phyloP scores from a whole-genome alignment of 1,140 invertebrate species.

The Drosophila miranda region DNA sequence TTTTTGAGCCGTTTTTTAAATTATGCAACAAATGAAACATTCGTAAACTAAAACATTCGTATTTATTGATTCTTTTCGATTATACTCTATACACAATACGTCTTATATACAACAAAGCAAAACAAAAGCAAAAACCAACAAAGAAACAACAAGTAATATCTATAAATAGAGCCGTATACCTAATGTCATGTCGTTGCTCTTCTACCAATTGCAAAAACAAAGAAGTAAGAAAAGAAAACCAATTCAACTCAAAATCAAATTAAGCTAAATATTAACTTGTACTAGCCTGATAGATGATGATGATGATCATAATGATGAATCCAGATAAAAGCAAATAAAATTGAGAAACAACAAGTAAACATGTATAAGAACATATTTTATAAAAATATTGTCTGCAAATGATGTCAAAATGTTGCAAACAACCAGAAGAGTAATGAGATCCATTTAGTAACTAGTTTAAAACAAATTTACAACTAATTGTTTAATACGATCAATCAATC shows the following conservation, averaged over 20 bases:
- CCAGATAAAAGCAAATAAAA: constrained; percentile 54
- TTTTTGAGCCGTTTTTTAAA: constrained; percentile 75
- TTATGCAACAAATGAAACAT: constrained; percentile 59
- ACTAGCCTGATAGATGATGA: constrained; percentile 53
- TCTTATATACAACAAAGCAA: constrained; percentile 34
- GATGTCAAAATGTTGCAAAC: constrained; percentile 81
- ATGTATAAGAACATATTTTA: constrained; percentile 72
- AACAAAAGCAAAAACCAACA: constrained; percentile 1
- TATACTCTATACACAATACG: constrained; percentile 55
- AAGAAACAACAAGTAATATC: constrained; percentile 42
- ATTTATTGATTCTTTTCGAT: constrained; percentile 71
- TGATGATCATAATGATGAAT: constrained; percentile 26
- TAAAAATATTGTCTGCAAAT: constrained; percentile 80
- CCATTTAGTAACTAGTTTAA: constrained; percentile 80
- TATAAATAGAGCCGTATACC: constrained; percentile 41
- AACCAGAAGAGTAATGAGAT: constrained; percentile 54
- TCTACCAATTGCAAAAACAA: constrained; percentile 24
- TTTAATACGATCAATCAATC: constrained; percentile 66
- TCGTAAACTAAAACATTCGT: constrained; percentile 78
- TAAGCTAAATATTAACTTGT: constrained; percentile 76
- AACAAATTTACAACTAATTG: constrained; percentile 79
- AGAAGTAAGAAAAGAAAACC: constrained; percentile 24
- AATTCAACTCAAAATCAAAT: constrained; percentile 64
- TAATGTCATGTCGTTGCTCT: constrained; percentile 32
- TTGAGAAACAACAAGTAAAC: constrained; percentile 32